These are phyloP conservation scores for Oncorhynchus masou DNA, from an alignment of 2,113 vertebrate species.

Conservation along the genomic window DNA sequence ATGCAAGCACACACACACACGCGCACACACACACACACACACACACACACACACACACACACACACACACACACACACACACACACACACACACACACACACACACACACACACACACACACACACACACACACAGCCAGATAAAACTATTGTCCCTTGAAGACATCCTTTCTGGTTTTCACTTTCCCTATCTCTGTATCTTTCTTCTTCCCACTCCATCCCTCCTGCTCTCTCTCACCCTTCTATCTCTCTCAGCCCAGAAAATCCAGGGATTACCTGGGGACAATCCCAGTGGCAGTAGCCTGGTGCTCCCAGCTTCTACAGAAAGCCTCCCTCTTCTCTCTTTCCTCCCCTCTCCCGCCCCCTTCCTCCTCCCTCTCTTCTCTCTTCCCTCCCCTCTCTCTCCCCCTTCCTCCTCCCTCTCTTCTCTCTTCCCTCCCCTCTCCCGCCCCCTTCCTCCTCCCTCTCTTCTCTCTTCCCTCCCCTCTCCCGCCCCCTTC, in stretches of 20 bases:
- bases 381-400: not conserved
- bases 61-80: not conserved
- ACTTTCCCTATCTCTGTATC: conserved; percentile 16
- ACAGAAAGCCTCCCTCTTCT: conserved; percentile 53
- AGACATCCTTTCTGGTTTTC: not conserved
- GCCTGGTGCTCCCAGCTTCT: conserved; percentile 58
- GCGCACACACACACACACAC: conserved; percentile 23
- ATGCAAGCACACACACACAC: conserved; percentile 5
- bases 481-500: too few species aligned
- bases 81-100: conserved; percentile 18
- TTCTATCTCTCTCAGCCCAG: conserved; percentile 58
- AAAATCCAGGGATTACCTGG: conserved; percentile 71
- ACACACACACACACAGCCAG: not conserved
- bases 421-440: not conserved
- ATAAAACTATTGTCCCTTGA: not conserved
- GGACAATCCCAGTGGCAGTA: conserved; percentile 63
- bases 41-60: not conserved
- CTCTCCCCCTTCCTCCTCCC: not conserved
- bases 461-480: conserved; percentile 31
- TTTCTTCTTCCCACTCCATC: conserved; percentile 20
- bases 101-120: conserved; percentile 2
- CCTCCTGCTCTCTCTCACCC: conserved; percentile 22
- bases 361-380: too few species aligned
- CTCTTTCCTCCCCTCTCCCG: not conserved
- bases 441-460: not conserved